These are phyloP conservation scores for Notarius quadriscutis DNA, from an alignment of 2,113 vertebrate genomes.

Conservation along the genomic window DNA sequence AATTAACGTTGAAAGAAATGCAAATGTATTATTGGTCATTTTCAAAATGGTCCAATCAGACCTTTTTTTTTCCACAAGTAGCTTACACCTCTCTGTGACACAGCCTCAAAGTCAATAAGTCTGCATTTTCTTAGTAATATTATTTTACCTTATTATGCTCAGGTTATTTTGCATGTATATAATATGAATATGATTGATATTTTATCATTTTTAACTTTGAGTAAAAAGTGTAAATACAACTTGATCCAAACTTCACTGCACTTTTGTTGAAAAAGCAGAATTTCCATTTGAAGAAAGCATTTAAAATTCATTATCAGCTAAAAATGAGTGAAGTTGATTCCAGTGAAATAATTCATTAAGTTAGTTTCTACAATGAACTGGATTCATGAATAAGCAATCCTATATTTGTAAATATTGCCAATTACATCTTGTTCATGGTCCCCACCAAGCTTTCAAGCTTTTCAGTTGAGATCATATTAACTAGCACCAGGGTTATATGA, in stretches of 20 bases:
- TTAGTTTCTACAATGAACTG: neutral
- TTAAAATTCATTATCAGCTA: neutral
- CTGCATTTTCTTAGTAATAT: neutral
- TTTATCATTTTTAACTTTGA: neutral
- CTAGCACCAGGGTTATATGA: neutral
- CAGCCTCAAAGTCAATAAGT: neutral
- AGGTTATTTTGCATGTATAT: neutral
- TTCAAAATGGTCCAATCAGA: neutral
- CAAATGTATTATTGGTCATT: neutral
- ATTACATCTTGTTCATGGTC: neutral
- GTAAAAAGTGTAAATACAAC: too few relatives aligned
- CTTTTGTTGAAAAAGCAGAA: neutral
- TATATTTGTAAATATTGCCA: neutral
- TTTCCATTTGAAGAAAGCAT: neutral
- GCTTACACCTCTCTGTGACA: neutral
- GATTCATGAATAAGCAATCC: neutral
- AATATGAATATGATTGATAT: neutral
- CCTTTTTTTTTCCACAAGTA: neutral
- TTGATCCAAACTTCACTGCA: neutral
- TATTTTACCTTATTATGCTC: neutral
- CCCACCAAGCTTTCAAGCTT: neutral
- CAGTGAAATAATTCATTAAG: neutral
- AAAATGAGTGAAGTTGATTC: neutral
- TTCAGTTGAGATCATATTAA: neutral
- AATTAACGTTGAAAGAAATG: neutral